Evolutionary conservation across 2,113 vertebrate species (phyloP).

Genomic region (Hystrix brachyura): DNA sequence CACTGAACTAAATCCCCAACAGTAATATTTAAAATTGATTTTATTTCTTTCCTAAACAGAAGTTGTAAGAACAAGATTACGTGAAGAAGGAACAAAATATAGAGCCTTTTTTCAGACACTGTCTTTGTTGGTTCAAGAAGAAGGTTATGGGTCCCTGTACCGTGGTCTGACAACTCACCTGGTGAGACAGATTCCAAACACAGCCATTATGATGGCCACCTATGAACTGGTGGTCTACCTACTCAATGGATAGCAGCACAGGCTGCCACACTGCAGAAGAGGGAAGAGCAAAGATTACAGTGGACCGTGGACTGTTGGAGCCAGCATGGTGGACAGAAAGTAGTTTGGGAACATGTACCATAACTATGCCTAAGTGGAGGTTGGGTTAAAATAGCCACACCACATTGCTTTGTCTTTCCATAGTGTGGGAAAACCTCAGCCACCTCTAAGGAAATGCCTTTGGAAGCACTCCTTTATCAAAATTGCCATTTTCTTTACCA

Average conservation of each 20-base stretch:
- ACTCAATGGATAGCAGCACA: conserved; percentile 92
- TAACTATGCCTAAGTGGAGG: conserved; percentile 81
- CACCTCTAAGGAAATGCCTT: conserved; percentile 81
- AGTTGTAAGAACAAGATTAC: conserved; percentile 98
- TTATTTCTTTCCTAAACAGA: conserved; percentile 89
- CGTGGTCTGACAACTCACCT: conserved; percentile 97
- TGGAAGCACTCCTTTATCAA: conserved; percentile 78
- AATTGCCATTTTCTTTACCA: conserved; percentile 81
- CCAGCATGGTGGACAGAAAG: conserved; percentile 78
- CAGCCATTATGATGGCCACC: conserved; percentile 99
- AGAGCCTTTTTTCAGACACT: conserved; percentile 97
- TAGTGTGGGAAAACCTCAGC: conserved; percentile 71
- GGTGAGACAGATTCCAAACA: conserved; percentile 99
- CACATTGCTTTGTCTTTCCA: conserved; percentile 84
- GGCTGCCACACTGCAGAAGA: conserved; percentile 66
- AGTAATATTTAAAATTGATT: conserved; percentile 52
- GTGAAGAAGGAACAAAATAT: conserved; percentile 99
- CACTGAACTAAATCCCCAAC: no score
- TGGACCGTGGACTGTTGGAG: conserved; percentile 86
- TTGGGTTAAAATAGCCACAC: conserved; percentile 75
- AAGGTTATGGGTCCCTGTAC: conserved; percentile 97
- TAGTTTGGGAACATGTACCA: conserved; percentile 72
- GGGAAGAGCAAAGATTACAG: conserved; percentile 89
- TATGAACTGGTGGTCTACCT: conserved; percentile 99
- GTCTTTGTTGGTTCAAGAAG: conserved; percentile 94